These are phyloP conservation scores for Vombatus ursinus DNA, from an alignment of 2,113 vertebrate genomes.

Conservation along the genomic window DNA sequence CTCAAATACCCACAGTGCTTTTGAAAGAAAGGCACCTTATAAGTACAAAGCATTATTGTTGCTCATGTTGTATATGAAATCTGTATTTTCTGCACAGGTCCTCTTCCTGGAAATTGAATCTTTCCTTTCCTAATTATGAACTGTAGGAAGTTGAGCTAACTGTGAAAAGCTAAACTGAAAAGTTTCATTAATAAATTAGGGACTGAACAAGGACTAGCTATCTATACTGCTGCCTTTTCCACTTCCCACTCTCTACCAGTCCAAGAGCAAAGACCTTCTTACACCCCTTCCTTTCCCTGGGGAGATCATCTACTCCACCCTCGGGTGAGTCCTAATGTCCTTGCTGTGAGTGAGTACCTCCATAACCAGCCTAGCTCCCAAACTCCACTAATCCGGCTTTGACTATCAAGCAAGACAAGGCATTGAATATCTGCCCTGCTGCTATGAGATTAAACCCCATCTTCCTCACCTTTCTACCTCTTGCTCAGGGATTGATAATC, in stretches of 20 bases:
- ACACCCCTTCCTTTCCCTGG: background rate
- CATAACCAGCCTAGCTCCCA: background rate
- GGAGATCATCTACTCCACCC: background rate
- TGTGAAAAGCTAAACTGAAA: background rate
- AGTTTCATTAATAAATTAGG: background rate
- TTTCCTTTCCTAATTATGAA: background rate
- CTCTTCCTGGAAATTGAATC: background rate
- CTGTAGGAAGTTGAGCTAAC: background rate
- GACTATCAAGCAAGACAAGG: background rate
- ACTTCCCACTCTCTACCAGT: background rate
- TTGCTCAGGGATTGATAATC: background rate
- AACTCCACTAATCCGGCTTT: background rate
- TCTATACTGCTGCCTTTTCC: background rate
- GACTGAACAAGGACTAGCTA: background rate
- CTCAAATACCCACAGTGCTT: background rate
- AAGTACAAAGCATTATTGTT: background rate
- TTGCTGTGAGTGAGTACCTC: background rate
- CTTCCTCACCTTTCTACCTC: background rate
- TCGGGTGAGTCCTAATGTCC: background rate
- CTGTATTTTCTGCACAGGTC: background rate
- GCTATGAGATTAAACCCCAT: background rate
- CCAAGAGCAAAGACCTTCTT: background rate
- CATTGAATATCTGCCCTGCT: background rate
- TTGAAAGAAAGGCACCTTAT: background rate
- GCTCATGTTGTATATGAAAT: background rate